Conservation (phyloP, 1,140 invertebrate genomes). For the Macrobrachium rosenbergii region DNA sequence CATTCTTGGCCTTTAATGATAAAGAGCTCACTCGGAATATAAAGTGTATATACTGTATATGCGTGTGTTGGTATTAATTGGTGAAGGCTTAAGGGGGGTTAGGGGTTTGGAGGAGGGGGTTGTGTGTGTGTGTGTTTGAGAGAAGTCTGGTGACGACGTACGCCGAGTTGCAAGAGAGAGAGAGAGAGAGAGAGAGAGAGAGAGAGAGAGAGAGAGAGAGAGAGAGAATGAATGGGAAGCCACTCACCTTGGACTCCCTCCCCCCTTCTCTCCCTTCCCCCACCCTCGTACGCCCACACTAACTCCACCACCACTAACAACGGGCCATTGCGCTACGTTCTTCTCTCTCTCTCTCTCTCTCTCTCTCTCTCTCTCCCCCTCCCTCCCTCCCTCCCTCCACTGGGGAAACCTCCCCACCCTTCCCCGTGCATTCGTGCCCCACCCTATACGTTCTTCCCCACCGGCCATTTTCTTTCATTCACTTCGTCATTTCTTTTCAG, state of each 20-base stretch:
- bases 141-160: neutral
- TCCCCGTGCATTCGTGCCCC: neutral
- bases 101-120: too few species aligned
- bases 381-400: neutral
- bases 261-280: neutral
- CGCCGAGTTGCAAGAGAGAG: neutral
- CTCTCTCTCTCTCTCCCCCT: neutral
- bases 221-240: constrained; percentile 25
- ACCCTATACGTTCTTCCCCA: neutral
- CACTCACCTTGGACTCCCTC: neutral
- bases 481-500: neutral
- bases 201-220: constrained; percentile 23
- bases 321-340: neutral
- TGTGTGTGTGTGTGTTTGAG: too few species aligned
- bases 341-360: constrained; percentile 34
- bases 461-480: neutral
- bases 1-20: too few species aligned
- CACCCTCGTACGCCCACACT: neutral
- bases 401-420: neutral
- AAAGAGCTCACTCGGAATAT: too few species aligned
- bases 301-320: too few species aligned
- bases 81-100: too few species aligned
- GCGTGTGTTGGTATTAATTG: too few species aligned
- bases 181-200: constrained; percentile 36
- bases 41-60: too few species aligned